A percentile compares a stretch with the other conserved stretches of the same genome.
phyloP scores from a whole-genome alignment of 2,888 invertebrate species.

The Oxyteleia sp. region DNA sequence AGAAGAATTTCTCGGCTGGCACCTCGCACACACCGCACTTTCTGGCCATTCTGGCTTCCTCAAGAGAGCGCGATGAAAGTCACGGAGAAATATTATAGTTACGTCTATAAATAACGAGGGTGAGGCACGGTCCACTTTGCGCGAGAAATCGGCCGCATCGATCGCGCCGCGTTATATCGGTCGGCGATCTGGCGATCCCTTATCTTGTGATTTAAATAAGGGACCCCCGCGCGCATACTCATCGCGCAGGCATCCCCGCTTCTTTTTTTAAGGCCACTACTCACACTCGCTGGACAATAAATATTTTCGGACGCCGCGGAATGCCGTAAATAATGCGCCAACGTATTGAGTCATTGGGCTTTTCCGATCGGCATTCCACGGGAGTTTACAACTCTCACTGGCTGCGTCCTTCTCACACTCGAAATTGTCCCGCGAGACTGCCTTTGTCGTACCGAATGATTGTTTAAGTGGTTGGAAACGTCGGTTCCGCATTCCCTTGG shows the following conservation, averaged over 20 bases:
- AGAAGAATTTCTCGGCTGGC: slow-evolving; percentile 19
- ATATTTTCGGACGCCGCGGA: slow-evolving; percentile 26
- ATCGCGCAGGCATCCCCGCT: neutral
- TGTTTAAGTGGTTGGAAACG: neutral
- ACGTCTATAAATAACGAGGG: slow-evolving; percentile 78
- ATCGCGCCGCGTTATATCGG: slow-evolving; percentile 51
- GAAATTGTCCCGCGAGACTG: neutral
- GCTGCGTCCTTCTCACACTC: neutral
- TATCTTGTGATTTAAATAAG: slow-evolving; percentile 25
- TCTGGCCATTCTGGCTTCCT: slow-evolving; percentile 62
- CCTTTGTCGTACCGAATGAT: neutral
- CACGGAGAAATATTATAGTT: slow-evolving; percentile 72
- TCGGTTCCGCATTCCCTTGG: neutral
- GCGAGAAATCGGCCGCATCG: slow-evolving; percentile 72
- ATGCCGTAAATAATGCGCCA: slow-evolving; percentile 28
- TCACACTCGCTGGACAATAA: slow-evolving; percentile 27
- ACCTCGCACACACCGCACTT: slow-evolving; percentile 38
- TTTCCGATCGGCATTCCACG: slow-evolving; percentile 17
- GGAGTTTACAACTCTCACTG: neutral
- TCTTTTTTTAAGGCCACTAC: slow-evolving; percentile 37
- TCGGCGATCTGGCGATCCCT: slow-evolving; percentile 26
- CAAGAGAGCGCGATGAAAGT: slow-evolving; percentile 70
- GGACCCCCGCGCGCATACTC: slow-evolving; percentile 9
- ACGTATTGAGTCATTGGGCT: slow-evolving; percentile 17
- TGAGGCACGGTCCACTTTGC: slow-evolving; percentile 74